Evolutionary conservation across 2,888 invertebrate species (phyloP).

Genomic region (Phyto melanocephala): DNA sequence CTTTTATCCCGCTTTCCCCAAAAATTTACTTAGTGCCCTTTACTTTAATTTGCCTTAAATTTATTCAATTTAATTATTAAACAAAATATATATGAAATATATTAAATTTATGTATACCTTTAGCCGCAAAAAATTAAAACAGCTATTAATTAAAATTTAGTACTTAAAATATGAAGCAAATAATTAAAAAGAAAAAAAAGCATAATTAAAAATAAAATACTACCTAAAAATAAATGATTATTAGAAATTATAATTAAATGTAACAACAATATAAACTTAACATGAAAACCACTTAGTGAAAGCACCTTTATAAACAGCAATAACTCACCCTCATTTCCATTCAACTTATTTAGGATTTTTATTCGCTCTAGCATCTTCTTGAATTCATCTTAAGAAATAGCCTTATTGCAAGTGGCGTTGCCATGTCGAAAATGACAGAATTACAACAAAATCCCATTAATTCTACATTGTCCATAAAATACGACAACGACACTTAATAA

Average conservation of each 20-base stretch:
- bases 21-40: conserved; percentile 73
- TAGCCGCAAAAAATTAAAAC: conserved; percentile 25
- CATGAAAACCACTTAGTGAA: not conserved
- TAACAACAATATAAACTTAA: conserved; percentile 10
- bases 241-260: conserved; percentile 15
- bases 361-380: not conserved
- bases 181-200: conserved; percentile 1
- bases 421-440: too few species aligned
- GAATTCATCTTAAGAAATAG: not conserved
- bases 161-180: conserved; percentile 19
- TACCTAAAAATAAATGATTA: conserved; percentile 23
- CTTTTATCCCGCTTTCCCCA: conserved; percentile 2
- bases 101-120: conserved; percentile 50
- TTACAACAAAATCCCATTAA: too few species aligned
- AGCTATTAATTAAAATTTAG: conserved; percentile 38
- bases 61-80: conserved; percentile 55
- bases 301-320: not conserved
- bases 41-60: conserved; percentile 75
- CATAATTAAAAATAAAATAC: conserved; percentile 1
- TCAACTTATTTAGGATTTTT: too few species aligned
- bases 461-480: too few species aligned
- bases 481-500: too few species aligned
- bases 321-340: not conserved
- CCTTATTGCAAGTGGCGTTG: too few species aligned
- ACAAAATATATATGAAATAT: conserved; percentile 49